These are phyloP conservation scores for Podarcis lilfordi DNA, from an alignment of 2,797 vertebrate species.

Conservation along the genomic window DNA sequence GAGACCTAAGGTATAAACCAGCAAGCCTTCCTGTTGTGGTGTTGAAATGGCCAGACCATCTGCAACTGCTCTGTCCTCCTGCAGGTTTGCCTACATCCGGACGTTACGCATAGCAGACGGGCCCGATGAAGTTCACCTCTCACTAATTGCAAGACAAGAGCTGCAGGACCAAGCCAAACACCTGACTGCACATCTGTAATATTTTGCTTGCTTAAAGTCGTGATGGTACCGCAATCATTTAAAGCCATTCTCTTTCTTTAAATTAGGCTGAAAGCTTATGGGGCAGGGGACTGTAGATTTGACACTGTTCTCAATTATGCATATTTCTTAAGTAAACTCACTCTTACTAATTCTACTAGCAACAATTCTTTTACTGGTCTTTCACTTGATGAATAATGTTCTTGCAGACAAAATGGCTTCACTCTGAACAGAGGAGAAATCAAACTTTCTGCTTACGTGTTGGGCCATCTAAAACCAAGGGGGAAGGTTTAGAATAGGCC, in stretches of 20 bases:
- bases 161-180: slow-evolving; percentile 83
- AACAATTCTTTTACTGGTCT: background rate
- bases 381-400: background rate
- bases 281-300: no score
- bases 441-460: no score
- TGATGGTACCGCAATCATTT: background rate
- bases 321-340: background rate
- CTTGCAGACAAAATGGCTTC: background rate
- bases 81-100: slow-evolving; percentile 83
- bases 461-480: background rate
- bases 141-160: slow-evolving; percentile 86
- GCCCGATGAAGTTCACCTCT: slow-evolving; percentile 94
- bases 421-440: background rate
- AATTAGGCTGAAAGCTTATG: background rate
- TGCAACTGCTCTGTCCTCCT: background rate
- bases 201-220: background rate
- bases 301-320: background rate
- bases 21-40: fast-evolving
- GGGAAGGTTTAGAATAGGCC: background rate
- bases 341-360: background rate
- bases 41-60: background rate
- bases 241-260: background rate
- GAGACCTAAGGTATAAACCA: background rate
- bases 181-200: slow-evolving; percentile 81
- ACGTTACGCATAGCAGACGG: slow-evolving; percentile 90